These are phyloP conservation scores for Zophobas morio DNA, from an alignment of 1,140 invertebrate genomes.

Conservation along the genomic window DNA sequence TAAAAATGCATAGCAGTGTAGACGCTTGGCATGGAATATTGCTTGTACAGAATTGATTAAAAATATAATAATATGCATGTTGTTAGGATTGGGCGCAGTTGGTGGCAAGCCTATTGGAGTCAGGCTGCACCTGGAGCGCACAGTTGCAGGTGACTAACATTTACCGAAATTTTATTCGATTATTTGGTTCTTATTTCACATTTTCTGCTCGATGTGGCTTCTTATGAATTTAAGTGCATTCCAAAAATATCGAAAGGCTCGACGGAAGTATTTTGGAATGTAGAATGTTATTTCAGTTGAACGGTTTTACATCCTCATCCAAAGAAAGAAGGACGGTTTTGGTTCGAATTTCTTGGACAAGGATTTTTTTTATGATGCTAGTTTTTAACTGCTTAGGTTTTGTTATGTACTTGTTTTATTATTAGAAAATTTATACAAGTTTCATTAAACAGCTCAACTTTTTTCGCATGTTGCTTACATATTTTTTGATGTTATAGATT, in stretches of 20 bases:
- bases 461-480: constrained; percentile 50
- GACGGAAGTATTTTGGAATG: constrained; percentile 1
- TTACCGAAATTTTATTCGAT: constrained; percentile 35
- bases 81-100: constrained; percentile 84
- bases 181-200: constrained; percentile 18
- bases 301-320: constrained; percentile 32
- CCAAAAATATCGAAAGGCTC: not conserved
- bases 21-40: constrained; percentile 28
- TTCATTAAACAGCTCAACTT: constrained; percentile 63
- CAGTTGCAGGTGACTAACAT: constrained; percentile 79
- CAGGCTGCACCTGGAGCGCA: constrained; percentile 81
- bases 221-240: constrained; percentile 10
- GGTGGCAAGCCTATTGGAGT: constrained; percentile 84
- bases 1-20: too few species aligned
- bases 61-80: constrained; percentile 65
- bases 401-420: constrained; percentile 30
- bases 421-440: constrained; percentile 45
- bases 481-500: constrained; percentile 40
- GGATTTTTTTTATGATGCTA: constrained; percentile 17
- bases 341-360: constrained; percentile 9
- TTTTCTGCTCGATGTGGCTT: constrained; percentile 34
- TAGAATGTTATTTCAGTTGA: constrained; percentile 37
- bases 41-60: constrained; percentile 10
- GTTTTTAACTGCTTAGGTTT: constrained; percentile 24
- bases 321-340: not conserved